Evolutionary conservation across 2,888 invertebrate genomes (phyloP).

Genomic region (Lochmaea crataegi): DNA sequence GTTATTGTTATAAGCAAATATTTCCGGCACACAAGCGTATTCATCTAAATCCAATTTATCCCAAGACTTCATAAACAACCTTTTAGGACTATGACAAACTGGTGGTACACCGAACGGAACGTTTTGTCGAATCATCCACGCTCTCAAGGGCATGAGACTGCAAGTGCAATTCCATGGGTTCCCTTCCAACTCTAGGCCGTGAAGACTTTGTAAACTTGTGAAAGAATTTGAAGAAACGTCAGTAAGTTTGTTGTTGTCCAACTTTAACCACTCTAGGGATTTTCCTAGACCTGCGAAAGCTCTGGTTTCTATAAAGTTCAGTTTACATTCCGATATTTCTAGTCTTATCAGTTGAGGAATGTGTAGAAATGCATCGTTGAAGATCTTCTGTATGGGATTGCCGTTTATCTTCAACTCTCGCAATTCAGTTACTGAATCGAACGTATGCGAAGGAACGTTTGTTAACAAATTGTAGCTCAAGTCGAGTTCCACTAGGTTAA

Average conservation of each 20-base stretch:
- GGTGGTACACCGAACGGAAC: constrained; percentile 80
- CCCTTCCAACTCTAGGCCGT: constrained; percentile 80
- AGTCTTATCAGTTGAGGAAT: constrained; percentile 78
- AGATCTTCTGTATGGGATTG: constrained; percentile 79
- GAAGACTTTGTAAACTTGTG: constrained; percentile 75
- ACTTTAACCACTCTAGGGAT: constrained; percentile 80
- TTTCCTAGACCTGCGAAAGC: constrained; percentile 80
- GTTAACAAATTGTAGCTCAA: constrained; percentile 78
- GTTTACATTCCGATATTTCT: constrained; percentile 79
- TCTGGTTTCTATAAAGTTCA: constrained; percentile 75
- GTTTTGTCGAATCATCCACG: constrained; percentile 84
- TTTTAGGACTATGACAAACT: constrained; percentile 74
- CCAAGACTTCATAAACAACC: constrained; percentile 77
- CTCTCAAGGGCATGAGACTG: constrained; percentile 76
- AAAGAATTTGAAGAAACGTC: constrained; percentile 76
- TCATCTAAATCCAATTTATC: constrained; percentile 82
- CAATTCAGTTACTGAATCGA: constrained; percentile 79
- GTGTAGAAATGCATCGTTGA: constrained; percentile 75
- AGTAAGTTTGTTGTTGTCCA: constrained; percentile 79
- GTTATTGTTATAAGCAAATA: constrained; percentile 71
- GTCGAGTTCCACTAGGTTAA: constrained; percentile 85
- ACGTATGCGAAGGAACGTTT: constrained; percentile 78
- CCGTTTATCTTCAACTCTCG: constrained; percentile 79
- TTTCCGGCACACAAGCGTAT: constrained; percentile 82
- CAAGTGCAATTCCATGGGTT: constrained; percentile 90